Evolutionary conservation across 2,888 invertebrate genomes (phyloP), one percentile per base, ranked within the genome.

Genomic region (Archips xylosteana): DNA sequence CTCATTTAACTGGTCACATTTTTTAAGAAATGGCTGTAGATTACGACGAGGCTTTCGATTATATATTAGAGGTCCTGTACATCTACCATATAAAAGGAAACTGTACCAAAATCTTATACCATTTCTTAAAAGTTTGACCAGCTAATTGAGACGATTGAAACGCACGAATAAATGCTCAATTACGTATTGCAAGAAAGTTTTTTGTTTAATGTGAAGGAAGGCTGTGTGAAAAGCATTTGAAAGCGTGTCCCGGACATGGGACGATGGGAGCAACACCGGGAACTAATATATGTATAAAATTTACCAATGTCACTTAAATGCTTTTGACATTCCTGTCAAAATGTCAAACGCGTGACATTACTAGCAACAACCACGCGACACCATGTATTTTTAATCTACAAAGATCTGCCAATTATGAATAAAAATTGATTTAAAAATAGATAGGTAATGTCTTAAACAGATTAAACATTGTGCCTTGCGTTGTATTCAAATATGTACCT

Each of bases 171-270:
- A 23, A 23, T 23, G 23, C 23, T 23, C 23, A 23, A 23, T 39
- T 82, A 83, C 80, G 78, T 82, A 80, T 70, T 65, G 77, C 75
- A 77, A 75, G 71, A 73, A 74, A 67, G 78, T 73, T 66, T 74
- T 71, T 70, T 76, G 67, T 68, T 75, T 75, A 39, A 75, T 74
- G 85, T 81, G 87, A 85, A 86, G 92, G 87, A 85, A 86, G 92
- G 93, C 93, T 94, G 93, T 92, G 93, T 89, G 89, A 80, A 83
- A 89, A 88, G 93, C 93, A 93, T 93, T 93, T 92, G 83, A 85
- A 84, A 87, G 83, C 80, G 85, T 86, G 72, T 83, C 80, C 81
- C 77, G 60, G 62, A 60, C 62, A 59, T 71, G 79, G 74, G 74
- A 70, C 74, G 72, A 39, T 23, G 85, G 84, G 86, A 85, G 82